Conservation (phyloP, 2,888 invertebrate genomes). For the Trypoxylon attenuatum region DNA sequence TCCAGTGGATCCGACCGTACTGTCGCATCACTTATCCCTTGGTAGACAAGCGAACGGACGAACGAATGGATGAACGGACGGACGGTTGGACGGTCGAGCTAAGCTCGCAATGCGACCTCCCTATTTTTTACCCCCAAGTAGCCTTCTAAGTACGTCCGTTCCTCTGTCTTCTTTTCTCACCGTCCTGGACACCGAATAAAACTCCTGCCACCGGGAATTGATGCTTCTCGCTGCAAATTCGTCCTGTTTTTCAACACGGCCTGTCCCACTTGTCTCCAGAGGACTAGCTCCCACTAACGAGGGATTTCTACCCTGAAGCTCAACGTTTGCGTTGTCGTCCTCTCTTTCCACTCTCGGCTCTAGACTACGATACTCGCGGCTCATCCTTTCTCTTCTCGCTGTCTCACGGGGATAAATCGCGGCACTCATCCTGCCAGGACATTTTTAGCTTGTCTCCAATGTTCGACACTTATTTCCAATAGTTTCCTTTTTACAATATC, state of each 20-base stretch:
- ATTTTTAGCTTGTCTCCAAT: no score
- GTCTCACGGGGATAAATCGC: no score
- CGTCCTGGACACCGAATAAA: slow-evolving; percentile 36
- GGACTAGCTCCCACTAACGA: slow-evolving; percentile 45
- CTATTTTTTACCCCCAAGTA: slow-evolving; percentile 41
- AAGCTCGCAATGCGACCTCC: slow-evolving; percentile 30
- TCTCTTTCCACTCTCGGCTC: not conserved
- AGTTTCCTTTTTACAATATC: no score
- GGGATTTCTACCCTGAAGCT: slow-evolving; percentile 40
- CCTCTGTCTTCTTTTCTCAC: not conserved
- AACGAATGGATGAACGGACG: no score
- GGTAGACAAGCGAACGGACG: slow-evolving; percentile 42
- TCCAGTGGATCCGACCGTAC: slow-evolving; percentile 17
- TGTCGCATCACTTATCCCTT: slow-evolving; percentile 48
- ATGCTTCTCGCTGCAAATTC: slow-evolving; percentile 53
- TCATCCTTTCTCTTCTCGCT: no score
- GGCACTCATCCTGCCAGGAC: no score
- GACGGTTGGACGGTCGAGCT: slow-evolving; percentile 40
- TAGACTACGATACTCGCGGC: not conserved
- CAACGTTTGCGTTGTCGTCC: slow-evolving; percentile 1
- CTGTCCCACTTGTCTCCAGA: slow-evolving; percentile 32
- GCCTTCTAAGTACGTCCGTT: slow-evolving; percentile 18
- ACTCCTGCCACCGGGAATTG: slow-evolving; percentile 51
- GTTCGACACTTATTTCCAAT: no score
- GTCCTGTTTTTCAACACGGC: slow-evolving; percentile 52